These are phyloP conservation scores for Laothoe populi DNA, from an alignment of 2,888 invertebrate species.

Conservation along the genomic window DNA sequence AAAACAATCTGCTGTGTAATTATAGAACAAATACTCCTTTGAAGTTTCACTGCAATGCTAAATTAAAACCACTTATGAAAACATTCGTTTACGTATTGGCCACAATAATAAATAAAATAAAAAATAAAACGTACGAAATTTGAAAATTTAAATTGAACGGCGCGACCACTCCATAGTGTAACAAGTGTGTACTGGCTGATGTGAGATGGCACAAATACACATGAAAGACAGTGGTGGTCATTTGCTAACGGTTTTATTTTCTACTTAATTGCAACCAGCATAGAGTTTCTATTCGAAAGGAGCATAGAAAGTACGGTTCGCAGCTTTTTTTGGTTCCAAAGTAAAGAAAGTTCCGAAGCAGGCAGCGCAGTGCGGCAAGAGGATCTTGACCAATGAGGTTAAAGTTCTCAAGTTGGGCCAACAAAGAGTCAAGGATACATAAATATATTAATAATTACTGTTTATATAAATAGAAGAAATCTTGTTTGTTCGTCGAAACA, in stretches of 20 bases:
- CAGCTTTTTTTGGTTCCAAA: slow-evolving; percentile 30
- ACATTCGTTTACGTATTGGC: not conserved
- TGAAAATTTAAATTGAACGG: slow-evolving; percentile 30
- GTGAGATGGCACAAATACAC: slow-evolving; percentile 33
- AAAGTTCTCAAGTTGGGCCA: slow-evolving; percentile 35
- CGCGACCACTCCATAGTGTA: slow-evolving; percentile 40
- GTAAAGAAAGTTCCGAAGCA: slow-evolving; percentile 38
- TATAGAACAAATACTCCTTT: slow-evolving; percentile 31
- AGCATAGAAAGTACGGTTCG: not conserved
- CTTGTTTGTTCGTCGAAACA: too few species aligned
- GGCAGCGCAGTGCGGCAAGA: slow-evolving; percentile 51
- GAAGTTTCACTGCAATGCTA: slow-evolving; percentile 8
- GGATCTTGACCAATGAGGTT: slow-evolving; percentile 36
- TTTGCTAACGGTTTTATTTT: slow-evolving; percentile 33
- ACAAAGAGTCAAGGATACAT: slow-evolving; percentile 32
- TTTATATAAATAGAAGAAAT: not conserved
- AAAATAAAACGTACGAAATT: slow-evolving; percentile 22
- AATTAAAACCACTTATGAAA: slow-evolving; percentile 1
- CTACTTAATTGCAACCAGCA: slow-evolving; percentile 34
- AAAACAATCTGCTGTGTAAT: slow-evolving; percentile 32
- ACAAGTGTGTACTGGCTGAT: slow-evolving; percentile 40
- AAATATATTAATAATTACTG: slow-evolving; percentile 25
- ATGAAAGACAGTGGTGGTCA: slow-evolving; percentile 38
- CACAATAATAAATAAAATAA: slow-evolving; percentile 9
- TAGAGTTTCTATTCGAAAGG: slow-evolving; percentile 35